Conservation (phyloP, 2,888 invertebrate genomes). For the Hanleya hanleyi region DNA sequence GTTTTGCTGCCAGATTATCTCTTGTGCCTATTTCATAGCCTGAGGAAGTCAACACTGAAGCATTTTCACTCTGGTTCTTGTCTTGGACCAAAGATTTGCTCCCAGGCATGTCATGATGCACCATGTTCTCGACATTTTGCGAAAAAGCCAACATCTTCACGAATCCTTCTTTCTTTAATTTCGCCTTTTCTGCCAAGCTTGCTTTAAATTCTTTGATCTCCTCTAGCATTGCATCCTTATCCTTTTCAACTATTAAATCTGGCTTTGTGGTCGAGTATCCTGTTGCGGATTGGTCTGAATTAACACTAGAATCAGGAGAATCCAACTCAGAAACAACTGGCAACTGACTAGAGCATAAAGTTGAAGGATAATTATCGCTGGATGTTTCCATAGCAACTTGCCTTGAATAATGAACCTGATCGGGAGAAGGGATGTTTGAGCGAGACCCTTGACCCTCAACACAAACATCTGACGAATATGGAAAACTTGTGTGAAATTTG, state of each 20-base stretch:
- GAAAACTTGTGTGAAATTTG: no score
- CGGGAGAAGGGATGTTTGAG: background rate
- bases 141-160: background rate
- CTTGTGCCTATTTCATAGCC: background rate
- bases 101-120: no score
- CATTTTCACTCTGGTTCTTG: background rate
- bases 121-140: background rate
- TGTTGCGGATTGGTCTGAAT: no score
- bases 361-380: background rate
- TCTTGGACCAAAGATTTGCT: background rate
- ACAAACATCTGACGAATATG: no score
- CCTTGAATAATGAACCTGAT: background rate
- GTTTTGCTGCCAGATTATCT: background rate
- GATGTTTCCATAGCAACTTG: background rate
- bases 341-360: background rate
- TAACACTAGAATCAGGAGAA: background rate
- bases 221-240: background rate
- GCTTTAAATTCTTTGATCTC: background rate
- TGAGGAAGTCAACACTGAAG: background rate
- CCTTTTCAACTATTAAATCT: no score
- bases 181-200: background rate
- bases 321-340: background rate
- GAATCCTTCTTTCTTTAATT: background rate
- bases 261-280: background rate
- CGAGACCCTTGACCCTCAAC: no score